A percentile compares a stretch with the other conserved stretches of the same genome.
Evolutionary conservation across 2,888 invertebrate genomes (phyloP).

Genomic region (Oxystoma pomonae): DNA sequence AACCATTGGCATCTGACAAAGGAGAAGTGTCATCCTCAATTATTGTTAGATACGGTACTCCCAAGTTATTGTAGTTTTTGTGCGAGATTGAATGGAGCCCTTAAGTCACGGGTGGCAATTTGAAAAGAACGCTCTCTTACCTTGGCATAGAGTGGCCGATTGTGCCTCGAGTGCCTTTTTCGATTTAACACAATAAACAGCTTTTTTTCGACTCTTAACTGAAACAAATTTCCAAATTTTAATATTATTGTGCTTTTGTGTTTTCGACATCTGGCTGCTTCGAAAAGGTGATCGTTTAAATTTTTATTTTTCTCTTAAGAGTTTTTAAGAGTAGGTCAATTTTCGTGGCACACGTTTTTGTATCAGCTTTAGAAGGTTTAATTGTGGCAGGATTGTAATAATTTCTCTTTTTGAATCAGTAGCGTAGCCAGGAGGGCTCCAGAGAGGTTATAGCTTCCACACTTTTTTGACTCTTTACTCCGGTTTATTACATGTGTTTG

Average conservation of each 20-base stretch:
- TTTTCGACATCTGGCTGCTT: conserved; percentile 17
- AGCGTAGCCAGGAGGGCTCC: too few species aligned
- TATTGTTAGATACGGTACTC: conserved; percentile 40
- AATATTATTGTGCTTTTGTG: conserved; percentile 39
- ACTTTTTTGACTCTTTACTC: too few species aligned
- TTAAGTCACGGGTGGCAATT: conserved; percentile 31
- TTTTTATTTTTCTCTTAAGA: neutral
- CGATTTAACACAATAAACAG: neutral
- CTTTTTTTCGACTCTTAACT: conserved; percentile 35
- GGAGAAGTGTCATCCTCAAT: conserved; percentile 32
- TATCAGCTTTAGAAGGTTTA: too few species aligned
- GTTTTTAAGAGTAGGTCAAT: neutral
- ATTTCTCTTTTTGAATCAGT: too few species aligned
- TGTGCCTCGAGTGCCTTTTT: conserved; percentile 15
- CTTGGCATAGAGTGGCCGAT: neutral
- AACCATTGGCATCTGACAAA: conserved; percentile 24
- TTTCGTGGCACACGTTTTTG: too few species aligned
- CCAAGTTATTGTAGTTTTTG: conserved; percentile 33
- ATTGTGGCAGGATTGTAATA: too few species aligned
- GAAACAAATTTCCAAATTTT: conserved; percentile 43
- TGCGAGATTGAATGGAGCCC: conserved; percentile 29
- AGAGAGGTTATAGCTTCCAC: too few species aligned
- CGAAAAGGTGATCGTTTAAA: conserved; percentile 15
- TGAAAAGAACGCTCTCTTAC: conserved; percentile 15
- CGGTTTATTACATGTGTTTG: too few species aligned